A percentile compares a stretch with the other conserved stretches of the same genome.
phyloP scores from a whole-genome alignment of 2,113 vertebrate genomes.

The Neotragus pygmaeus region DNA sequence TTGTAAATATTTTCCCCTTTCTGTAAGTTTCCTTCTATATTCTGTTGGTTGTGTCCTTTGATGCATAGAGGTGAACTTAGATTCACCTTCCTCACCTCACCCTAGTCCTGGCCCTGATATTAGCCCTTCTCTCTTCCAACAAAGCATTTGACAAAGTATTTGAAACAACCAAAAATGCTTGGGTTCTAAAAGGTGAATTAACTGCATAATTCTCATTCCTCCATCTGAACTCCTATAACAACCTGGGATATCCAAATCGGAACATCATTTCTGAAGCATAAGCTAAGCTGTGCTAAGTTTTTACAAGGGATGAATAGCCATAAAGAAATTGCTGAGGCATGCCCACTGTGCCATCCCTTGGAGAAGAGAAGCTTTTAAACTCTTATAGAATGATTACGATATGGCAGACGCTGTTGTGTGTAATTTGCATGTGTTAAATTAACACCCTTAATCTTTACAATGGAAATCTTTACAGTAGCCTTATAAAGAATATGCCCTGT shows the following conservation, averaged over 20 bases:
- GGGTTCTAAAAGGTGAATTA: constrained; percentile 1
- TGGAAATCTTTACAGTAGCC: background rate
- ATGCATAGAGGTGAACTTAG: background rate
- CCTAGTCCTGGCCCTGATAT: background rate
- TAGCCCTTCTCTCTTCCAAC: background rate
- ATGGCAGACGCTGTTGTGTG: background rate
- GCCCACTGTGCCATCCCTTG: background rate
- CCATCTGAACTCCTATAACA: background rate
- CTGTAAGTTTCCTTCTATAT: background rate
- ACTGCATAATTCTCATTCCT: background rate
- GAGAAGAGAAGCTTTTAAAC: background rate
- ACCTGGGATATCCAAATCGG: background rate
- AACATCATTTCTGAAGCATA: background rate
- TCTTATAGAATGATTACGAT: background rate
- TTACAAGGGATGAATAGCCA: background rate
- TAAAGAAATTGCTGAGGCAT: background rate
- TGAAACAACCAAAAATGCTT: background rate
- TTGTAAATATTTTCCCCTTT: background rate
- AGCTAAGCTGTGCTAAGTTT: background rate
- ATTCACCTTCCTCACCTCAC: background rate
- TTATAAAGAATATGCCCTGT: background rate
- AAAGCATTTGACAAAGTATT: background rate
- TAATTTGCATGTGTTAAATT: background rate
- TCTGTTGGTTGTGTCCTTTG: background rate
- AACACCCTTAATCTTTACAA: background rate